phyloP scores from a whole-genome alignment of 1,140 invertebrate genomes.

The Drosophila kurseongensis region DNA sequence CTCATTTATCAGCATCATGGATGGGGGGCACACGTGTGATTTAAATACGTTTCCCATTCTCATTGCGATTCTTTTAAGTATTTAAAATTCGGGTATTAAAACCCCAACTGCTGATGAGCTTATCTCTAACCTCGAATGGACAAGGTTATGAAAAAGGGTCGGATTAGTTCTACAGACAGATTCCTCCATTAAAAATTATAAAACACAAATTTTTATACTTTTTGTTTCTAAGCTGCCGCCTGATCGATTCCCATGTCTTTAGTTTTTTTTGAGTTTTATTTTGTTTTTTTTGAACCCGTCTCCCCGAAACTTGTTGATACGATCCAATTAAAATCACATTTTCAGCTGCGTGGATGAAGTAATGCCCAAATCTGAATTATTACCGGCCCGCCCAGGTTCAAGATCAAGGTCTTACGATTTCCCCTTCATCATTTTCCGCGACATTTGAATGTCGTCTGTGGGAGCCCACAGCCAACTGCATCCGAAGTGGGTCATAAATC shows the following conservation, averaged over 20 bases:
- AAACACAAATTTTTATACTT: conserved; percentile 15
- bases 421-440: conserved; percentile 18
- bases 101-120: conserved; percentile 48
- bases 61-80: conserved; percentile 28
- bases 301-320: conserved; percentile 53
- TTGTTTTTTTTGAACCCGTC: conserved; percentile 38
- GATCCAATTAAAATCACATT: conserved; percentile 73
- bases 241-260: conserved; percentile 66
- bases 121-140: conserved; percentile 29
- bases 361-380: conserved; percentile 25
- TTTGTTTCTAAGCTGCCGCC: conserved; percentile 17
- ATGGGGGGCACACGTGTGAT: conserved; percentile 27
- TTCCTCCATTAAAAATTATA: conserved; percentile 1
- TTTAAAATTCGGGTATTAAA: conserved; percentile 11
- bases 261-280: conserved; percentile 5
- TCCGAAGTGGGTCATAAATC: conserved; percentile 68
- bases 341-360: conserved; percentile 44
- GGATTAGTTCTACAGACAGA: conserved; percentile 20
- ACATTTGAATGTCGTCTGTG: conserved; percentile 50
- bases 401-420: conserved; percentile 67
- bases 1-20: conserved; percentile 49
- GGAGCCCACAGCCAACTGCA: conserved; percentile 64
- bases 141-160: conserved; percentile 35
- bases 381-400: conserved; percentile 59
- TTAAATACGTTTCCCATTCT: conserved; percentile 10